Evolutionary conservation across 2,797 vertebrate species (phyloP).

Genomic region (Channa striata): DNA sequence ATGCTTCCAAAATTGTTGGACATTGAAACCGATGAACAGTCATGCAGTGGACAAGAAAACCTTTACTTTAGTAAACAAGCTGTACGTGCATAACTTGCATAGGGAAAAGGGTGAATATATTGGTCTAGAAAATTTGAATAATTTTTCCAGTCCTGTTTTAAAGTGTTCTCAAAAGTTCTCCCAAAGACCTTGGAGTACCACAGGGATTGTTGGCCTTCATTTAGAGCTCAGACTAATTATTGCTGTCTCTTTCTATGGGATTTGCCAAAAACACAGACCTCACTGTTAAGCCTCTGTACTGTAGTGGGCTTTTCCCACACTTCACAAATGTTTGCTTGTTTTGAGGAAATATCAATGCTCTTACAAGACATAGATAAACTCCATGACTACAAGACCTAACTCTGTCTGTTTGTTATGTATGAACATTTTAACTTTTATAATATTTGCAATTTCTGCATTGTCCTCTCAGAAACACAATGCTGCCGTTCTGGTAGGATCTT

Average conservation of each 20-base stretch:
- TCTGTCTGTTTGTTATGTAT: too few species aligned
- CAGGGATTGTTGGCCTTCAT: slow-evolving; percentile 1
- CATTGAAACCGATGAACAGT: too few species aligned
- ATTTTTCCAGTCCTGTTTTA: not conserved
- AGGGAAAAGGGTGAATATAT: not conserved
- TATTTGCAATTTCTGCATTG: not conserved
- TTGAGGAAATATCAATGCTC: not conserved
- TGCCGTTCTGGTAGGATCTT: not conserved
- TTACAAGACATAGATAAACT: not conserved
- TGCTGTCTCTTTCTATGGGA: slow-evolving; percentile 17
- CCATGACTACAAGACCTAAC: too few species aligned
- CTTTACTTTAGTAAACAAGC: too few species aligned
- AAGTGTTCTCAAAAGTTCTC: slow-evolving; percentile 7
- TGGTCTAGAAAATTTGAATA: not conserved
- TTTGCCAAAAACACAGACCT: slow-evolving; percentile 36
- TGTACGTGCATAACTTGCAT: too few species aligned
- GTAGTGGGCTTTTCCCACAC: slow-evolving; percentile 6
- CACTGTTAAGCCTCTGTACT: slow-evolving; percentile 18
- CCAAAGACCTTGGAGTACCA: slow-evolving; percentile 6
- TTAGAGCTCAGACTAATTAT: slow-evolving; percentile 26
- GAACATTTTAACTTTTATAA: not conserved
- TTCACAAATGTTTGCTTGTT: not conserved
- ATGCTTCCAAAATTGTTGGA: too few species aligned
- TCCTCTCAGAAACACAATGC: not conserved
- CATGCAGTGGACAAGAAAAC: too few species aligned